Conservation (phyloP, 2,113 vertebrate species). For the Tragelaphus imberbis region DNA sequence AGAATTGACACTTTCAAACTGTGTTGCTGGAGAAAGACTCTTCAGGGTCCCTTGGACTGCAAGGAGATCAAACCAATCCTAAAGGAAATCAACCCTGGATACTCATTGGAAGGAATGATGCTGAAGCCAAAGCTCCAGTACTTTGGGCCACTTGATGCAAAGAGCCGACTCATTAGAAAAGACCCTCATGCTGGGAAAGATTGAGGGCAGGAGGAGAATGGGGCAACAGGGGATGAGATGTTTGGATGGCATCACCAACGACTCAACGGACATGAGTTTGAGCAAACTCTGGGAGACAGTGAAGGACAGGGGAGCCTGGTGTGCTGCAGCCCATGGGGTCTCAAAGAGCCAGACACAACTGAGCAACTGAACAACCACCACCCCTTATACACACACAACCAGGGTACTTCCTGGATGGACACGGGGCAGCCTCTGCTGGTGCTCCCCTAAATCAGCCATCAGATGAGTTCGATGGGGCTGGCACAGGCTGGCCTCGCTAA, state of each 20-base stretch:
- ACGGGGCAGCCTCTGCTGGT: not conserved
- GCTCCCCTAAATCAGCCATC: not conserved
- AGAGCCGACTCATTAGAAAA: not conserved
- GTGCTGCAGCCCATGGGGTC: not conserved
- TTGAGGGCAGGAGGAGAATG: not conserved
- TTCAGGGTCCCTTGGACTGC: not conserved
- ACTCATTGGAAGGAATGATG: not conserved
- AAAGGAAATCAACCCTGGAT: not conserved
- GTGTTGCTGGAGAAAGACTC: not conserved
- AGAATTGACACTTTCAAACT: not conserved
- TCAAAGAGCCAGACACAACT: not conserved
- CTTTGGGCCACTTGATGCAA: not conserved
- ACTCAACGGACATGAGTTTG: not conserved
- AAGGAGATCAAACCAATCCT: not conserved
- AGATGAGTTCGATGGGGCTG: not conserved
- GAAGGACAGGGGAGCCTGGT: not conserved
- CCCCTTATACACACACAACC: not conserved
- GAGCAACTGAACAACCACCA: not conserved
- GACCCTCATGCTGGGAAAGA: not conserved
- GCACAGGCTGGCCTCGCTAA: not conserved
- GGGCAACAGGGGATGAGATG: not conserved
- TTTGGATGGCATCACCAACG: not conserved
- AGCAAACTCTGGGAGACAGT: not conserved
- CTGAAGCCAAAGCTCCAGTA: not conserved
- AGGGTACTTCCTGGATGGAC: not conserved